Conservation (phyloP, 2,888 invertebrate species). For the Euphydryas editha region DNA sequence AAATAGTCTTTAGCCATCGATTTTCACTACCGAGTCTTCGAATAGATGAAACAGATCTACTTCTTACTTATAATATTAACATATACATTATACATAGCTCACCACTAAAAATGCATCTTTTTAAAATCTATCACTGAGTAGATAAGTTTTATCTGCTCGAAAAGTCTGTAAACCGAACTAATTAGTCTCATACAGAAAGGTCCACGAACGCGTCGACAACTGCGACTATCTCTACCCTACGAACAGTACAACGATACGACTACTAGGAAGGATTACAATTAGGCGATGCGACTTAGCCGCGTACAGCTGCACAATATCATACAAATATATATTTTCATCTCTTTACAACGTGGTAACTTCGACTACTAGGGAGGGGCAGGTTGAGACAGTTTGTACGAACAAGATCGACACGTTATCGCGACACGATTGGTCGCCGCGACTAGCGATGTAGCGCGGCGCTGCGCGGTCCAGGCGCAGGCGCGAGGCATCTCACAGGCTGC, state of each 20-base stretch:
- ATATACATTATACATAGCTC: conserved; percentile 75
- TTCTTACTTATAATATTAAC: conserved; percentile 69
- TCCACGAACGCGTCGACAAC: conserved; percentile 49
- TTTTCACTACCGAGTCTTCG: conserved; percentile 79
- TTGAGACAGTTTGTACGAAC: conserved; percentile 73
- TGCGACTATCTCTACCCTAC: conserved; percentile 56
- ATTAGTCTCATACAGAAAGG: conserved; percentile 68
- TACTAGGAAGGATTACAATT: conserved; percentile 77
- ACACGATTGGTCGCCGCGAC: conserved; percentile 40
- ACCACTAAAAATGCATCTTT: conserved; percentile 82
- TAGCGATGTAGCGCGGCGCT: conserved; percentile 41
- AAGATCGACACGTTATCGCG: conserved; percentile 53
- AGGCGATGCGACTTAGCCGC: conserved; percentile 76
- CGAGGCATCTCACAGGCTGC: conserved; percentile 43
- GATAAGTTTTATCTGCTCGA: conserved; percentile 82
- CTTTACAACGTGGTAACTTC: conserved; percentile 81
- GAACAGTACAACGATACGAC: conserved; percentile 65
- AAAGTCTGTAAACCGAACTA: conserved; percentile 77
- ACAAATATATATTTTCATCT: conserved; percentile 71
- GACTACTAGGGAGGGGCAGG: conserved; percentile 66
- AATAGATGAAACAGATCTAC: conserved; percentile 83
- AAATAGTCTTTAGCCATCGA: conserved; percentile 82
- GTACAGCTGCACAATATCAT: conserved; percentile 78
- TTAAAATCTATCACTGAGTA: conserved; percentile 80
- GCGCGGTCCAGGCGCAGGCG: conserved; percentile 56